These are phyloP conservation scores for Coelopa pilipes DNA, from an alignment of 2,888 invertebrate species.

Conservation along the genomic window DNA sequence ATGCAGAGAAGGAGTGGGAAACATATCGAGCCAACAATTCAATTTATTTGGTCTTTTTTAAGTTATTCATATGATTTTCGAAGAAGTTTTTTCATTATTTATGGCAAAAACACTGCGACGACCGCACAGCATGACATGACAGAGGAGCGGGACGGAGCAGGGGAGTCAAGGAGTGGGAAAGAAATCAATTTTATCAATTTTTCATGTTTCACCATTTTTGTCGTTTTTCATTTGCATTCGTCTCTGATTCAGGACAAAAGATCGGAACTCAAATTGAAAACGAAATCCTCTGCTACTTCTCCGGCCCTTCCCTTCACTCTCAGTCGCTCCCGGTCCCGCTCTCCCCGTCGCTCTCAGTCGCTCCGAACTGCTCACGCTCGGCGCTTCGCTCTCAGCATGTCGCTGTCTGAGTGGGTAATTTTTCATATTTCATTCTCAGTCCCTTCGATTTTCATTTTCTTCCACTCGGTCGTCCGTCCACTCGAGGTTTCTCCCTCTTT, in stretches of 20 bases:
- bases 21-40: conserved; percentile 16
- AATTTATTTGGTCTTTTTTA: conserved; percentile 22
- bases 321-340: no score
- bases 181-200: conserved; percentile 35
- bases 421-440: no score
- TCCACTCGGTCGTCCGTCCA: no score
- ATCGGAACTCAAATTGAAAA: conserved; percentile 22
- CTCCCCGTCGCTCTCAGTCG: neutral
- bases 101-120: conserved; percentile 18
- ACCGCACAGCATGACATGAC: neutral
- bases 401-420: no score
- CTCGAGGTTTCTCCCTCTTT: no score
- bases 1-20: neutral
- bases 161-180: neutral
- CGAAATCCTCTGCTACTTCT: conserved; percentile 18
- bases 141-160: neutral
- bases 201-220: conserved; percentile 34
- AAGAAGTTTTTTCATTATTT: conserved; percentile 29
- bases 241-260: conserved; percentile 17
- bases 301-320: neutral
- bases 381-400: no score
- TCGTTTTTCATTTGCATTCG: conserved; percentile 37
- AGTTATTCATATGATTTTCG: conserved; percentile 14
- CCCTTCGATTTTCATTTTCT: no score
- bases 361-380: no score